Base-by-base conservation (phyloP, 2,888 invertebrate species). In the Spilosoma lubricipeda region DNA sequence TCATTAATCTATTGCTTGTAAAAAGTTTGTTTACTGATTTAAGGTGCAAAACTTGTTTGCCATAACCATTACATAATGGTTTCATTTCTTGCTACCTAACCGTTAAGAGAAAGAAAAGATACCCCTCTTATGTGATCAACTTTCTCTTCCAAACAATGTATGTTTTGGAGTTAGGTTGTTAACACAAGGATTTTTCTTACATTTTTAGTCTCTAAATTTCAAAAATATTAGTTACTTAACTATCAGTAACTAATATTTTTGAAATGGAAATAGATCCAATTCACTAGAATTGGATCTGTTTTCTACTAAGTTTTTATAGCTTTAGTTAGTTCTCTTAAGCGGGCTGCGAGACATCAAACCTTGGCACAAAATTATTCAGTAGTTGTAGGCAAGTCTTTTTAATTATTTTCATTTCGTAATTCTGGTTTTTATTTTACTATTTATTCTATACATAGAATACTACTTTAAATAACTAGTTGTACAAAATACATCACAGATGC, bases 1-100 rank as follows among this genome's bases (percentile, higher is more conserved):
- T 73, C 18, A 66, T 73, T 70, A 67, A 70, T 13, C 63, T 68
- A 48, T 69, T 73, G 66, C 67, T 65, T n/a, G 3, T 27, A 48
- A 36, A 45, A 73, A 39, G 13, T 63, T 30, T n/a, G n/a, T n/a
- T 30, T n/a, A 63, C 8, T 13, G 63, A 56, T 39, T 69, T 2
- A n/a, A 33, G 9, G 23, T 8, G 5, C 0, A 13, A 15, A 36
- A 56, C 23, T 3, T 33, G 23, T 36, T 23, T 63, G 8, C 15
- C 63, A 18, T 30, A 63, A 63, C 30, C 59, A 11, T 30, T 18
- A 18, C 5, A 8, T 48, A 48, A 48, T 15, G 23, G 3, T 56
- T n/a, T 56, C 3, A 23, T 23, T 56, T n/a, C n/a, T 11, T 56
- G 0, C 52, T n/a, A n/a, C n/a, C 8, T n/a, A 23, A 52, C 20